phyloP scores from a whole-genome alignment of 2,888 invertebrate species.

The Thecocarcelia acutangulata region DNA sequence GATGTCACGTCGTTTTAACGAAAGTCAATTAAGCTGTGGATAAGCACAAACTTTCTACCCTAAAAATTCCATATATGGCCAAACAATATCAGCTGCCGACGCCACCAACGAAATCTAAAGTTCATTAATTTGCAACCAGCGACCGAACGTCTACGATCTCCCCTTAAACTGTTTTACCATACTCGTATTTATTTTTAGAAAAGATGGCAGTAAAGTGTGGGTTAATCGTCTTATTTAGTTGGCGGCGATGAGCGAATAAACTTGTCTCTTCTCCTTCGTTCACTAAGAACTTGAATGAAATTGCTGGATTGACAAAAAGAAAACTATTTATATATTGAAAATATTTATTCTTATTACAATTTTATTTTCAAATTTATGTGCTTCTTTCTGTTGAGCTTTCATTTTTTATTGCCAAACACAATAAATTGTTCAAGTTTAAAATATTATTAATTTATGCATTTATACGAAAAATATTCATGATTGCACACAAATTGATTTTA shows the following conservation, averaged over 20 bases:
- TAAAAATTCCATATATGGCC: constrained; percentile 44
- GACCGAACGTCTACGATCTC: constrained; percentile 39
- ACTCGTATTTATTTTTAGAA: constrained; percentile 27
- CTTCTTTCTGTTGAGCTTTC: neutral
- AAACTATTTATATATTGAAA: constrained; percentile 10
- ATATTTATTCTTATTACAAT: constrained; percentile 16
- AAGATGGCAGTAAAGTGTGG: constrained; percentile 37
- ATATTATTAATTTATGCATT: constrained; percentile 24
- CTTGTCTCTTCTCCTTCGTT: constrained; percentile 9
- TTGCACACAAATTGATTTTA: constrained; percentile 51
- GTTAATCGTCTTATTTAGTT: constrained; percentile 33
- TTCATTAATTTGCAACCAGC: constrained; percentile 4
- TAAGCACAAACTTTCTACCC: neutral
- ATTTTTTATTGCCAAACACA: constrained; percentile 40
- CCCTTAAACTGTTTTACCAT: neutral
- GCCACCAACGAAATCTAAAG: neutral
- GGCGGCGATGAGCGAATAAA: constrained; percentile 19
- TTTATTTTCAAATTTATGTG: constrained; percentile 44
- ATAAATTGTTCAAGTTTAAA: constrained; percentile 54
- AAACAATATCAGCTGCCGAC: constrained; percentile 15
- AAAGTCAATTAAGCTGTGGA: too few species aligned
- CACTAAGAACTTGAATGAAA: constrained; percentile 11
- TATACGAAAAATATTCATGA: constrained; percentile 13
- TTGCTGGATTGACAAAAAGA: constrained; percentile 35
- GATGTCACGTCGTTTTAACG: neutral